phyloP scores from a whole-genome alignment of 2,797 vertebrate genomes.

The Acanthurus leucopareius region DNA sequence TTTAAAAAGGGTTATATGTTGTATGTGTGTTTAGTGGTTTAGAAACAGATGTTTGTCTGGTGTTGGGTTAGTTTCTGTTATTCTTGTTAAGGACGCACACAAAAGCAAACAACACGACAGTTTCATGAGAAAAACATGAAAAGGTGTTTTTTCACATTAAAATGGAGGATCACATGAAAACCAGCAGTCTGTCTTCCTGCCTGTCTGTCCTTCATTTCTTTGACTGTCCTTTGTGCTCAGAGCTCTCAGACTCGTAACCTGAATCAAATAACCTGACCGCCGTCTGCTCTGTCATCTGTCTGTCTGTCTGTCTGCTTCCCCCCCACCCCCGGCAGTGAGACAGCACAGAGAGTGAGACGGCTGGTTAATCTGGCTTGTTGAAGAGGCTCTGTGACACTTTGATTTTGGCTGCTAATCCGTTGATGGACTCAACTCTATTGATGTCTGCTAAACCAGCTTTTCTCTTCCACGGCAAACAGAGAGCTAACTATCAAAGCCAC shows the following conservation, averaged over 20 bases:
- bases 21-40: conserved; percentile 68
- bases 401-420: conserved; percentile 60
- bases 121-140: background rate
- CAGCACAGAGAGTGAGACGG: background rate
- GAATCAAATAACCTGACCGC: background rate
- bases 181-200: background rate
- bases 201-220: background rate
- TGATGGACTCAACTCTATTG: conserved; percentile 59
- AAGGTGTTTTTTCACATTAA: background rate
- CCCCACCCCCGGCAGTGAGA: background rate
- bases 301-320: background rate
- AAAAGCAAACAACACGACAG: conserved; percentile 49
- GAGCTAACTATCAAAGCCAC: conserved; percentile 28
- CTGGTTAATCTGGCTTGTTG: conserved; percentile 56
- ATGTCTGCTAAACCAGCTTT: conserved; percentile 63
- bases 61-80: conserved; percentile 43
- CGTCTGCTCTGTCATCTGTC: background rate
- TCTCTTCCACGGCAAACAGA: conserved; percentile 17
- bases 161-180: conserved; percentile 13
- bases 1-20: conserved; percentile 54
- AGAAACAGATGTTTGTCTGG: conserved; percentile 51
- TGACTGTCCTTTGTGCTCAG: conserved; percentile 14
- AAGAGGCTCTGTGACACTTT: conserved; percentile 60
- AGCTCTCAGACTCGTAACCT: background rate
- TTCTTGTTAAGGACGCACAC: conserved; percentile 40